Percentiles rank a stretch among this genome's conserved stretches.
Evolutionary conservation across 2,113 vertebrate genomes (phyloP).

Genomic region (Lagopus leucura): DNA sequence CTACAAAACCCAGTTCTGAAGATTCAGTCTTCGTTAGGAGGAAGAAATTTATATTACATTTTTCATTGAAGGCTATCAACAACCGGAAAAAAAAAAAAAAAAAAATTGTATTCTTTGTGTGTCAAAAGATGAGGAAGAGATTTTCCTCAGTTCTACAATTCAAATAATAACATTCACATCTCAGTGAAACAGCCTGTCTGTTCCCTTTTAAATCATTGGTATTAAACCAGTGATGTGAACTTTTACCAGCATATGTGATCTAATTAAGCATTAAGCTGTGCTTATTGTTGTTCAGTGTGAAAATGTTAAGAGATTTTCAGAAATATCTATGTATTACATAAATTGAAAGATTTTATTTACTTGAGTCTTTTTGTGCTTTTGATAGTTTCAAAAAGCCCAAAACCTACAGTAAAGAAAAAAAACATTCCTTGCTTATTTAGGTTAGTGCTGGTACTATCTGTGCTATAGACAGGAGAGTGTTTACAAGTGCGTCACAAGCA

Average conservation of each 20-base stretch:
- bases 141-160: slow-evolving; percentile 1
- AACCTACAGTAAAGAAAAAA: neutral
- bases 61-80: neutral
- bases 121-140: neutral
- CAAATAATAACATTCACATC: neutral
- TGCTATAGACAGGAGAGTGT: neutral
- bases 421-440: neutral
- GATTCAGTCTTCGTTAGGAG: neutral
- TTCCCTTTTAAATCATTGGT: neutral
- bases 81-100: neutral
- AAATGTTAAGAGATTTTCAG: neutral
- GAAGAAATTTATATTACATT: neutral
- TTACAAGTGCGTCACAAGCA: neutral
- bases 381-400: neutral
- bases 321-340: neutral
- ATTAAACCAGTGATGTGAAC: neutral
- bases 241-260: neutral
- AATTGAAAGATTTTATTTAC: neutral
- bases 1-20: neutral
- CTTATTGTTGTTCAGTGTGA: neutral
- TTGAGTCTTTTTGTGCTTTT: neutral
- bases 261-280: neutral
- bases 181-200: neutral
- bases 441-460: neutral
- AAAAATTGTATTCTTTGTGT: neutral